Percentiles rank a stretch among this genome's conserved stretches.
phyloP scores from a whole-genome alignment of 1,140 invertebrate species.

The Coelopa frigida region DNA sequence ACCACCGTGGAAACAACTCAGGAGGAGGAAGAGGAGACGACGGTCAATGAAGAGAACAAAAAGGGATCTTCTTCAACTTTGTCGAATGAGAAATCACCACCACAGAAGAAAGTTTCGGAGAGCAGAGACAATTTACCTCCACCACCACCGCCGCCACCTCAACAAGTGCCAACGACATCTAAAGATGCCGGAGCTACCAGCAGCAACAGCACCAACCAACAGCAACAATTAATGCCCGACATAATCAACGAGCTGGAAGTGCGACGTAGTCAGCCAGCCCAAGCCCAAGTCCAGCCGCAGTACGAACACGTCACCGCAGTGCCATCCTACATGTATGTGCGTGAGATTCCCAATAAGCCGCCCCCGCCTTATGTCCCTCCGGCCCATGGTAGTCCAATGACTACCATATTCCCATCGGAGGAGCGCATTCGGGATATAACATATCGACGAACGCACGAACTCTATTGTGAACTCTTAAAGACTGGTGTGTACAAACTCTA shows the following conservation, averaged over 20 bases:
- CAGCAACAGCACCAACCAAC: neutral
- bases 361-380: conserved; percentile 26
- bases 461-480: conserved; percentile 19
- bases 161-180: neutral
- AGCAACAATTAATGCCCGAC: conserved; percentile 17
- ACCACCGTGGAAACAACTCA: conserved; percentile 9
- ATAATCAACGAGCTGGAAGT: conserved; percentile 21
- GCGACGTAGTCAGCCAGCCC: conserved; percentile 16
- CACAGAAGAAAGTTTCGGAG: neutral
- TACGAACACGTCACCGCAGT: conserved; percentile 10
- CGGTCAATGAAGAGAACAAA: neutral
- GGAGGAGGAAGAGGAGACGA: neutral
- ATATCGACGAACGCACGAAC: conserved; percentile 19
- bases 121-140: conserved; percentile 4
- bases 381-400: conserved; percentile 25
- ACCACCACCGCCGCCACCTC: conserved; percentile 3
- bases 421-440: conserved; percentile 24
- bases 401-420: conserved; percentile 24
- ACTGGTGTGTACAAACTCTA: conserved; percentile 11
- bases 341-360: conserved; percentile 28
- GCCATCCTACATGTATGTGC: conserved; percentile 17
- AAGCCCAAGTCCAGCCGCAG: conserved; percentile 15
- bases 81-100: neutral
- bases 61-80: neutral
- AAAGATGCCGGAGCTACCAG: neutral